Evolutionary conservation across 2,113 vertebrate genomes (phyloP).

Genomic region (Lophochroa leadbeateri): DNA sequence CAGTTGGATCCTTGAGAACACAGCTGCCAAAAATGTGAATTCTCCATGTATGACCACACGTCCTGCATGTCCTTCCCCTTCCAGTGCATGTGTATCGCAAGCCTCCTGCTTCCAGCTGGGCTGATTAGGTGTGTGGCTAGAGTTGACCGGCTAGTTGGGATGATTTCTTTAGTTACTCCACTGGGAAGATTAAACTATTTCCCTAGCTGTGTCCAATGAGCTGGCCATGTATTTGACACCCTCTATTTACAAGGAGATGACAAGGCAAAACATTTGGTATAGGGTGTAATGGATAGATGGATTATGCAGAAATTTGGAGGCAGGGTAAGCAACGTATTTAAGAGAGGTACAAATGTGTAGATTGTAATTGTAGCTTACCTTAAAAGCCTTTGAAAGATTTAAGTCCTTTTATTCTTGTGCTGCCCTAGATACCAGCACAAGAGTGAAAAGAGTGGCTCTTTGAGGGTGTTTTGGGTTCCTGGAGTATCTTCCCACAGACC

Average conservation of each 20-base stretch:
- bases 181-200: slow-evolving; percentile 34
- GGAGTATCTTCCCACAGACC: not conserved
- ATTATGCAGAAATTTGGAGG: slow-evolving; percentile 42
- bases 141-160: not conserved
- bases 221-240: slow-evolving; percentile 18
- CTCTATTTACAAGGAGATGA: slow-evolving; percentile 61
- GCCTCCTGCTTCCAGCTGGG: not conserved
- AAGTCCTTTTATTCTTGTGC: not conserved
- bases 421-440: not conserved
- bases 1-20: not conserved
- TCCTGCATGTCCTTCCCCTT: not conserved
- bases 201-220: slow-evolving; percentile 1
- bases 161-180: slow-evolving; percentile 34
- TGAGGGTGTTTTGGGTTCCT: not conserved
- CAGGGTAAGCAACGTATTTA: not conserved
- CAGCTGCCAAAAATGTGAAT: not conserved
- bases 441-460: not conserved
- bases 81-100: not conserved
- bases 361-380: not conserved
- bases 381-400: not conserved
- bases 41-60: not conserved
- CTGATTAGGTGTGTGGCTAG: slow-evolving; percentile 39
- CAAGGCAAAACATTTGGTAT: slow-evolving; percentile 41
- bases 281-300: slow-evolving; percentile 16
- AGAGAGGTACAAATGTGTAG: not conserved